These are phyloP conservation scores for Pelecanoides urinatrix DNA, from an alignment of 2,113 vertebrate species.

Conservation along the genomic window DNA sequence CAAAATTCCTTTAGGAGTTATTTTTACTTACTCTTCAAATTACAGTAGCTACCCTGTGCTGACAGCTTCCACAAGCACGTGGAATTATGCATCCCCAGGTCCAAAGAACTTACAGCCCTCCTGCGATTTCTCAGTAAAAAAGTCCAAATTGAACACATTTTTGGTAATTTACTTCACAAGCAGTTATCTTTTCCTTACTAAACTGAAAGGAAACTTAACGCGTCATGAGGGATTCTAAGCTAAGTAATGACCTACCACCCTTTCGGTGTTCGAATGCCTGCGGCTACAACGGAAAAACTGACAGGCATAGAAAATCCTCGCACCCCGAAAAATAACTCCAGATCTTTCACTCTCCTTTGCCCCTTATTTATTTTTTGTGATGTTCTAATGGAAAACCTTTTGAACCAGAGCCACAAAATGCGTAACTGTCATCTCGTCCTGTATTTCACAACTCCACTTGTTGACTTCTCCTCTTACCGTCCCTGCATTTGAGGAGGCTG, in stretches of 20 bases:
- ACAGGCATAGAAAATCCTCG: neutral
- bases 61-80: neutral
- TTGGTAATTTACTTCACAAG: slow-evolving; percentile 11
- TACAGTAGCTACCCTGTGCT: neutral
- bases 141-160: neutral
- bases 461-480: slow-evolving; percentile 8
- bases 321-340: neutral
- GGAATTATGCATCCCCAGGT: neutral
- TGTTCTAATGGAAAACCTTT: slow-evolving; percentile 3
- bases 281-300: neutral
- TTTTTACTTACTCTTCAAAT: slow-evolving; percentile 35
- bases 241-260: neutral
- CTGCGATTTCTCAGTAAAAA: neutral
- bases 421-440: neutral
- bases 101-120: slow-evolving; percentile 9
- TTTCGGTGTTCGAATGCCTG: neutral
- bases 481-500: neutral
- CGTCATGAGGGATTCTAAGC: neutral
- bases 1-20: slow-evolving; percentile 24
- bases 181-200: slow-evolving; percentile 9
- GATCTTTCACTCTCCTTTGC: neutral
- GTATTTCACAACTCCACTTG: neutral
- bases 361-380: neutral
- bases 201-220: neutral
- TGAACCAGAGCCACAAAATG: neutral